Percentiles rank a stretch among this genome's conserved stretches.
Evolutionary conservation across 2,113 vertebrate species (phyloP).

Genomic region (Scatophagus argus): DNA sequence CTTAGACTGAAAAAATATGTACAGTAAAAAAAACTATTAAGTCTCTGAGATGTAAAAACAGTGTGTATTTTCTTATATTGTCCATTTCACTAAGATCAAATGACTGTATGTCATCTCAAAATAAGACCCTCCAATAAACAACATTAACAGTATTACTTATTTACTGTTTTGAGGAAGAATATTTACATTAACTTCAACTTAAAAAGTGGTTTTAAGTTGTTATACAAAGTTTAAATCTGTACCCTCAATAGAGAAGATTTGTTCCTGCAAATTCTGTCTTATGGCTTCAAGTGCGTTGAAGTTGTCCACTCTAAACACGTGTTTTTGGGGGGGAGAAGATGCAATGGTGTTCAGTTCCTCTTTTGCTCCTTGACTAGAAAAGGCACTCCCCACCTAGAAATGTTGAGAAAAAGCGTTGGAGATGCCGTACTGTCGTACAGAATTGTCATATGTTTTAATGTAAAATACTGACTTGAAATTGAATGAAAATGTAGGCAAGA

Average conservation of each 20-base stretch:
- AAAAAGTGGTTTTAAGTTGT: neutral
- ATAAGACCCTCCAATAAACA: neutral
- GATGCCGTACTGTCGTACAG: neutral
- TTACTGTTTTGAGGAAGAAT: neutral
- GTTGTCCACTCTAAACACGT: slow-evolving; percentile 83
- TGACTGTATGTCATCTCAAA: neutral
- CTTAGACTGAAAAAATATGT: neutral
- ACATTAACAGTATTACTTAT: neutral
- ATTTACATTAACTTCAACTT: neutral
- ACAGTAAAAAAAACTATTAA: neutral
- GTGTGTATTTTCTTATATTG: too few relatives aligned
- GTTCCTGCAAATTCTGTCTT: slow-evolving; percentile 82
- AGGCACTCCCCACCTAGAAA: slow-evolving; percentile 82
- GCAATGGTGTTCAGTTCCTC: slow-evolving; percentile 76
- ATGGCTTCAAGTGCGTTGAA: slow-evolving; percentile 85
- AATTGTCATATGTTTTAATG: neutral
- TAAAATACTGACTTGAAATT: neutral
- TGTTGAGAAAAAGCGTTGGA: neutral
- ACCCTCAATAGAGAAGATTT: slow-evolving; percentile 91
- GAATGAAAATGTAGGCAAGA: neutral
- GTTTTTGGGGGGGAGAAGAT: slow-evolving; percentile 38
- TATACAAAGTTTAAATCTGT: neutral
- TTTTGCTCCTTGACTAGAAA: fast-evolving
- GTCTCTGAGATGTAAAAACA: neutral
- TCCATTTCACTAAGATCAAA: too few relatives aligned